These are phyloP conservation scores for Caenorhabditis sp. DNA, from an alignment of 2,888 invertebrate species.

Conservation along the genomic window DNA sequence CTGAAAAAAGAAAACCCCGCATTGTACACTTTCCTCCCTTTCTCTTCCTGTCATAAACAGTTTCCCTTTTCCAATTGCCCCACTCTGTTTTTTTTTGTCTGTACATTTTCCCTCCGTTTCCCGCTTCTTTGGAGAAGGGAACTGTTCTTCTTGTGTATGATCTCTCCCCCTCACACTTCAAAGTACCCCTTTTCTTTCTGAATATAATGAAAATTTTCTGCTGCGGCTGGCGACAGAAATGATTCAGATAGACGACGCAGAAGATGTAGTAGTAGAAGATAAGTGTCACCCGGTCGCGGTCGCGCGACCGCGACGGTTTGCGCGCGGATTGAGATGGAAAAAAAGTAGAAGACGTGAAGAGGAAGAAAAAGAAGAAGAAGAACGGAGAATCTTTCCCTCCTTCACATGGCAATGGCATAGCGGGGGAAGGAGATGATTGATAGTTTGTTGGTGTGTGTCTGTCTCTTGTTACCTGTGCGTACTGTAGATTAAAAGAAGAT, in stretches of 20 bases:
- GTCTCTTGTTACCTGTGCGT: constrained; percentile 14
- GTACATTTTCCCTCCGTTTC: constrained; percentile 9
- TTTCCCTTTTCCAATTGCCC: background rate
- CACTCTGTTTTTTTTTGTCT: constrained; percentile 8
- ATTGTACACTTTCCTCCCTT: background rate
- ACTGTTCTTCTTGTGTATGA: background rate
- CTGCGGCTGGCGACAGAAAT: background rate
- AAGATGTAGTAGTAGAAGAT: constrained; percentile 24
- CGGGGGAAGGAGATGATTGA: constrained; percentile 30
- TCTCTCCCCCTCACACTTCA: background rate
- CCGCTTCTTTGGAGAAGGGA: background rate
- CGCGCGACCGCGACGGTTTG: constrained; percentile 62
- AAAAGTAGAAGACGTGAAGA: constrained; percentile 24
- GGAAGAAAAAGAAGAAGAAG: constrained; percentile 9
- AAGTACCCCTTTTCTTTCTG: background rate
- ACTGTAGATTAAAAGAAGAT: background rate
- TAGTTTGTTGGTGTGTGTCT: background rate
- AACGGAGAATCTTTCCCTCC: background rate
- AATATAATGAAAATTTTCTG: no score
- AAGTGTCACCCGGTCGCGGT: constrained; percentile 51
- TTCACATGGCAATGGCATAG: no score
- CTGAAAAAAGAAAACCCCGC: no score
- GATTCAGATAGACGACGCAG: background rate
- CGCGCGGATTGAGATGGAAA: constrained; percentile 1
- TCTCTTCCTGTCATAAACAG: background rate